Evolutionary conservation across 2,113 vertebrate genomes (phyloP).

Genomic region (Indicator indicator): DNA sequence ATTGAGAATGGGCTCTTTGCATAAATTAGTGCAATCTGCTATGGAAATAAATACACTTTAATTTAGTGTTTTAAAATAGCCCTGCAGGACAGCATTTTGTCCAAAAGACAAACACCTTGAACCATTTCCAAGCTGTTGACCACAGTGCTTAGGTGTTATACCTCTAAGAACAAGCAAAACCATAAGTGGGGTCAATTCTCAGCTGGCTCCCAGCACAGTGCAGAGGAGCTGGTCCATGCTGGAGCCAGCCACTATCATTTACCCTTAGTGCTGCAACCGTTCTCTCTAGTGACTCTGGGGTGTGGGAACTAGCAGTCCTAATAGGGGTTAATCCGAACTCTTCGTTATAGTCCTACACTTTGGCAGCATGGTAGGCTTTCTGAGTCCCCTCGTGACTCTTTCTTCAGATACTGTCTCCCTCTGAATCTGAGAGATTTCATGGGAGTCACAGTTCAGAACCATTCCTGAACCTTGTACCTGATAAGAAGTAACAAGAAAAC

Average conservation of each 20-base stretch:
- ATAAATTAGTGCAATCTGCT: background rate
- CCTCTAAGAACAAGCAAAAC: background rate
- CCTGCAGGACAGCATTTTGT: background rate
- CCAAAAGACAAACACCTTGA: background rate
- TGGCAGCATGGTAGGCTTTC: background rate
- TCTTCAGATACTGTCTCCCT: background rate
- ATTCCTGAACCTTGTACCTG: background rate
- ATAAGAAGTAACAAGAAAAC: background rate
- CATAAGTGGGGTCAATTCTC: background rate
- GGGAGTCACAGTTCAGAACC: background rate
- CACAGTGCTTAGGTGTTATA: background rate
- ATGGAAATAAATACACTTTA: background rate
- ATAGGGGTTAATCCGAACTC: background rate
- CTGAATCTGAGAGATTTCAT: background rate
- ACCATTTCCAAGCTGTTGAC: background rate
- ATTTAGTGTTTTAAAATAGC: background rate
- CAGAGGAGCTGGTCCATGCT: background rate
- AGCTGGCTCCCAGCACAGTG: background rate
- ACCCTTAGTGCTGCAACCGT: background rate
- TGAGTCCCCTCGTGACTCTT: background rate
- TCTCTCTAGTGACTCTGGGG: background rate
- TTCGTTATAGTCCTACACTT: background rate
- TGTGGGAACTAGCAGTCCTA: background rate
- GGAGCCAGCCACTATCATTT: rapidly evolving
- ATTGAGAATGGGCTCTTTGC: background rate